These are phyloP conservation scores for Oenanthe oenanthe DNA, from an alignment of 2,113 vertebrate species.

Conservation along the genomic window DNA sequence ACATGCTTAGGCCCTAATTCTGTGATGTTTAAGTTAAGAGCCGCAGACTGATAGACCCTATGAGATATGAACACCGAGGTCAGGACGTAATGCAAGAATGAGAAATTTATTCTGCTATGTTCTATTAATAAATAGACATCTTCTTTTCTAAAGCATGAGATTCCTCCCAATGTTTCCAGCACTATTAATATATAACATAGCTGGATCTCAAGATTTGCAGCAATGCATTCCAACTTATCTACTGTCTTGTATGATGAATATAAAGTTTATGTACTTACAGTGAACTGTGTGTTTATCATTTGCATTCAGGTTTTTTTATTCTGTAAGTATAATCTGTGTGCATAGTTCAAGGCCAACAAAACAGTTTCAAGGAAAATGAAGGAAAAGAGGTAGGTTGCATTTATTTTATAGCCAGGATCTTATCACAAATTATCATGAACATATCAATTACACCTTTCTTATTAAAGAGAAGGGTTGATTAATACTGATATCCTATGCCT, in stretches of 20 bases:
- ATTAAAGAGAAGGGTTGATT: not conserved
- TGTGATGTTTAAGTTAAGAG: not conserved
- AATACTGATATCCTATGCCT: not conserved
- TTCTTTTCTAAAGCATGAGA: not conserved
- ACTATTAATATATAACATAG: not conserved
- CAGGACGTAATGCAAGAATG: not conserved
- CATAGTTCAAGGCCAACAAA: not conserved
- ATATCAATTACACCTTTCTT: not conserved
- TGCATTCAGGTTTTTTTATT: not conserved
- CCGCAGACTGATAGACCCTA: not conserved
- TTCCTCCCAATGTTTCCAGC: not conserved
- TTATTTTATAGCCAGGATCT: not conserved
- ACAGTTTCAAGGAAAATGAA: not conserved
- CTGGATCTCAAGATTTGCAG: not conserved
- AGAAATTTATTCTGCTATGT: not conserved
- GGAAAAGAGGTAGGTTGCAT: not conserved
- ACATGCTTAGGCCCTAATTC: not conserved
- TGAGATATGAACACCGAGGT: not conserved
- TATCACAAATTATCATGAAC: not conserved
- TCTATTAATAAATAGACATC: not conserved
- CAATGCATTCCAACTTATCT: not conserved
- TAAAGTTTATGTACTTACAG: not conserved
- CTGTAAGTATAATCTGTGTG: not conserved
- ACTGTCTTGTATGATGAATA: not conserved
- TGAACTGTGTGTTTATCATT: not conserved